Base-by-base conservation (phyloP, 1,140 invertebrate genomes). In the Cotesia typhae region DNA sequence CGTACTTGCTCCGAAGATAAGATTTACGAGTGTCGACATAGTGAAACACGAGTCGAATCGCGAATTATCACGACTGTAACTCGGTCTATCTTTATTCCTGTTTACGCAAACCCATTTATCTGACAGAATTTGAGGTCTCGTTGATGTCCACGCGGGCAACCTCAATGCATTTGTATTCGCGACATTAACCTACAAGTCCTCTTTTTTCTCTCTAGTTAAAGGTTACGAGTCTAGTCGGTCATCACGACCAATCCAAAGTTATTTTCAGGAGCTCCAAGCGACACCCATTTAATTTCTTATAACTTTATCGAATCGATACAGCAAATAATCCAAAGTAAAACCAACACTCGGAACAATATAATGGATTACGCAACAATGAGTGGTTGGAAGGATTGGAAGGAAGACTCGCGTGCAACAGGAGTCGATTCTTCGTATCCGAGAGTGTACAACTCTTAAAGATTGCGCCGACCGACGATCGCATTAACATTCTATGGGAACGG, bases 401-500 rank as follows among this genome's bases (percentile, higher is more conserved):
- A 70, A 74, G 68, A 75, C 74, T 55, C 69, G 67, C 77, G 55
- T 61, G 75, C 76, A 78, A 78, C 76, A 76, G 77, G 47, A 77
- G 76, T 60, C 55, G 72, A 47, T 47, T 47, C 41, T 47, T 47
- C 41, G 41, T 47, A 47, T 47, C 41, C 41, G 17, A 12, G 4
- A 20, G 35, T 47, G 10, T 10, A 47, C 41, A 47, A 47, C 41
- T 47, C 41, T 47, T 65, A 67, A 70, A 71, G 73, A 76, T 73
- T 75, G 59, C 41, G 41, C 68, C 70, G 74, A 70, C 71, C 41
- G 74, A 76, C 75, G 79, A 80, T 82, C 76, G 76, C 80, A 83
- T 83, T 83, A 83, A 83, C 78, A 83, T 83, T 83, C 80, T 79
- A 82, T 80, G 80, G 80, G 80, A 83, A 82, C 79, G 80, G 80